Base-by-base conservation (phyloP, 2,113 vertebrate species). In the Dasyurus viverrinus region DNA sequence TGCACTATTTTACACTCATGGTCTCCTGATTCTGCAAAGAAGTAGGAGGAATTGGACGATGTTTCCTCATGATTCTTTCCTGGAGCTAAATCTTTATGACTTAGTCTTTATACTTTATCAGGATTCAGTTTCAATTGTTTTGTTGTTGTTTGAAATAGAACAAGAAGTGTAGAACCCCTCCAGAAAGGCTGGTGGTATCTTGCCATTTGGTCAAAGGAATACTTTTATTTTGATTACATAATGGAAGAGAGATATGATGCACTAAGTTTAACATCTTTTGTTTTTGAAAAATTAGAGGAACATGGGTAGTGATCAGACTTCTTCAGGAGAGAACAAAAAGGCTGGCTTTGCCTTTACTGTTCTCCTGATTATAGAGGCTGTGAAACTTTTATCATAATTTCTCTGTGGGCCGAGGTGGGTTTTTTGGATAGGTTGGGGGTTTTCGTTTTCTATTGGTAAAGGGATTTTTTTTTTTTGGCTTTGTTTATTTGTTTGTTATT, bases 221-320 rank as follows among this genome's bases (percentile, higher is more conserved):
- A 94, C 95, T 97, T 92, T 53, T 94, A 89, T 92, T 97, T 97
- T 97, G 94, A 92, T 90, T 93, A 94, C 96, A 97, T 96, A 19
- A 42, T 54, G 92, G 93, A 50, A 96, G 97, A 97, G 97, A 96
- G n/a, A 84, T 42, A 2, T 2, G 42, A 42, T 42, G 68, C 96
- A 96, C 96, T 98, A 94, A 97, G 95, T 96, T 94, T 95, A 93
- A 93, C 95, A 96, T 95, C 91, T 92, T 91, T 94, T 92, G 93
- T 95, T 36, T 0, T 94, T 97, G 92, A 94, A 95, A 92, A 96
- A 95, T 95, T 92, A 97, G 94, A 89, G 97, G 94, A 97, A 97
- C 93, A 76, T 98, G 97, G 95, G 97, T 98, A 97, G 97, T 95
- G 92, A 76, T 95, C 97, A 36, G 96, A 93, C 96, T 97, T 97